Percentiles rank a stretch among this genome's conserved stretches.
Evolutionary conservation across 53 echinoderm and acorn worm genomes (phyloP).

Genomic region (Antedon mediterranea): DNA sequence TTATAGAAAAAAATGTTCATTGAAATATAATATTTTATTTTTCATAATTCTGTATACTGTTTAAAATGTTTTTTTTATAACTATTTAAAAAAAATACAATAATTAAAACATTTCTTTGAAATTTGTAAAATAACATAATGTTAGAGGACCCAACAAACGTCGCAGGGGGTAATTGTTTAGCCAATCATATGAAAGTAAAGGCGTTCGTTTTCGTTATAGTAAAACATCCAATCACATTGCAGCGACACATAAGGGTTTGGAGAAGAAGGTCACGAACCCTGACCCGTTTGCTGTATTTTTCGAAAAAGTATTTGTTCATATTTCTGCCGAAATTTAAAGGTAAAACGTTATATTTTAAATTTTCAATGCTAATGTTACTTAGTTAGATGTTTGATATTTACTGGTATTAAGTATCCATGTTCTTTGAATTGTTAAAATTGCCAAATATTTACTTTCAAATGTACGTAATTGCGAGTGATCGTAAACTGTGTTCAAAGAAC

Average conservation of each 20-base stretch:
- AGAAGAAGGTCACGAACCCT: conserved; percentile 87
- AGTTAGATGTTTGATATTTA: not conserved
- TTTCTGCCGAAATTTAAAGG: not conserved
- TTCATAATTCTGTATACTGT: not conserved
- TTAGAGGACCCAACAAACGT: not conserved
- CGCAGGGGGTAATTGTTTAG: not conserved
- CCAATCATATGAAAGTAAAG: not conserved
- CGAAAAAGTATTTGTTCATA: not conserved
- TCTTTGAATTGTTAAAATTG: not conserved
- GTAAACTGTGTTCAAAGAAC: not conserved
- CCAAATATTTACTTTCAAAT: not conserved
- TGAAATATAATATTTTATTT: not conserved
- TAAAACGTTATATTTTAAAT: not conserved
- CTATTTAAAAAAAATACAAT: not conserved
- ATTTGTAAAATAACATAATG: not conserved
- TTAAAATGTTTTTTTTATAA: not conserved
- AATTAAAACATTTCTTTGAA: not conserved
- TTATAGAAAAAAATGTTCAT: not conserved
- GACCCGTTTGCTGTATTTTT: conserved; percentile 25
- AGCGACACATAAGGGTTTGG: not conserved
- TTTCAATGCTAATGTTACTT: not conserved
- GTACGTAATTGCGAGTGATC: not conserved
- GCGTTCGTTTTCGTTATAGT: not conserved
- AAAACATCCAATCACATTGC: not conserved
- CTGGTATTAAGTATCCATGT: not conserved